Conservation (phyloP, 1,140 invertebrate species). For the Nebria ingens region DNA sequence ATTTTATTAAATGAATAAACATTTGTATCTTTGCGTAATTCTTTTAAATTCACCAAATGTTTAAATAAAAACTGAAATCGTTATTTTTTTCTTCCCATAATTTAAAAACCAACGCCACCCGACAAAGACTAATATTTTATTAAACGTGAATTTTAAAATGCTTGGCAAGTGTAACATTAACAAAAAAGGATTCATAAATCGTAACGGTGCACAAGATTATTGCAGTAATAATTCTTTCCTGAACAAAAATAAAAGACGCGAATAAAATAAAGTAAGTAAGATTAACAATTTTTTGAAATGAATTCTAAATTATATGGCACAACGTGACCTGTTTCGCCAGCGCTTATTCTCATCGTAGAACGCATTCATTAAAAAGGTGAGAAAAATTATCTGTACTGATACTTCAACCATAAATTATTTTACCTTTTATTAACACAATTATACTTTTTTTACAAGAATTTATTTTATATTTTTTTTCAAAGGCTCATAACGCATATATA, state of each 20-base stretch:
- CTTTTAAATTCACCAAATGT: too few species aligned
- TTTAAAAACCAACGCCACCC: too few species aligned
- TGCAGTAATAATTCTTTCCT: slow-evolving; percentile 1
- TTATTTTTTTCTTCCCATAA: too few species aligned
- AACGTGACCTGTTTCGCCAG: neutral
- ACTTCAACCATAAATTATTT: too few species aligned
- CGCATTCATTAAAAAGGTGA: neutral
- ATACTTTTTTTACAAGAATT: too few species aligned
- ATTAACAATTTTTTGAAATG: slow-evolving; percentile 4
- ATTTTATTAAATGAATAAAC: too few species aligned
- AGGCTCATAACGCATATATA: too few species aligned
- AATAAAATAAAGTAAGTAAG: slow-evolving; percentile 5
- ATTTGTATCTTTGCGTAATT: too few species aligned
- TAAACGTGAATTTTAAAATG: slow-evolving; percentile 3
- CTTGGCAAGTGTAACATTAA: neutral
- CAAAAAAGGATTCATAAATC: slow-evolving; percentile 8
- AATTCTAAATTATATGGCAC: neutral
- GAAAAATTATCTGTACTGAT: neutral
- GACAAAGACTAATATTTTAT: neutral
- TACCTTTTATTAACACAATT: too few species aligned
- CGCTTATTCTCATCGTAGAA: neutral
- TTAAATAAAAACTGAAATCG: too few species aligned
- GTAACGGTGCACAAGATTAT: neutral
- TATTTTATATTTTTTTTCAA: too few species aligned
- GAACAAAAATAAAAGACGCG: too few species aligned